Evolutionary conservation across 2,888 invertebrate genomes (phyloP), one percentile per base, ranked within the genome.

Genomic region (Sphecodes monilicornis): DNA sequence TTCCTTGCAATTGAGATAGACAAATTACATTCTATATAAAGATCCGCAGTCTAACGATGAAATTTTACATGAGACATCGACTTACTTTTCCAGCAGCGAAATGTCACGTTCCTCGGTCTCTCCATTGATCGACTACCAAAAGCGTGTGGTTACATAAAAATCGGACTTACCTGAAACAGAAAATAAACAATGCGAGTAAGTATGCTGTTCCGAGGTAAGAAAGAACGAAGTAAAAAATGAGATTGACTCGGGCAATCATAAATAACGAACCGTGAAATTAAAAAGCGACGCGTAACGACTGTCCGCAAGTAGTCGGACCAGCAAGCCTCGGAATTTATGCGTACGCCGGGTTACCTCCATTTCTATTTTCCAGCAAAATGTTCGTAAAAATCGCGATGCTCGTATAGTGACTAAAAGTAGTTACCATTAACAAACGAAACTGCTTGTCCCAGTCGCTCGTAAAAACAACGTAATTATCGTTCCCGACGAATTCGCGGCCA

Each of bases 91-190:
- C 57, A 60, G n/a, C n/a, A n/a, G 29, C 57, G 29, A 76, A 76
- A 69, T 72, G 69, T 66, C 80, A 75, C 76, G 82, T 46, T 64
- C 29, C 29, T 0, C 41, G 69, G 66, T 11, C 66, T 8, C 69
- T 72, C 69, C 43, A 29, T 54, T 1, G 5, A 10, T 0, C 36
- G 39, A 71, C 5, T 26, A 54, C n/a, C 43, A 16, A 18, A 64
- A 18, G 18, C 32, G 18, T 11, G 5, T 18, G n/a, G 36, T 46
- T 32, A 64, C 39, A 22, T 60, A 78, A 66, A 79, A 50, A 78
- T 79, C 36, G 50, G 66, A 88, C 88, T 88, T 85, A 88, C 88
- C 85, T 86, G 68, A 73, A 88, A 88, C 89, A 86, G 29, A 85
- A 87, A 86, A 84, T 78, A 73, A 75, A 66, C 69, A 74, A 84